Conservation (phyloP, 2,113 vertebrate genomes). For the Nymphicus hollandicus region DNA sequence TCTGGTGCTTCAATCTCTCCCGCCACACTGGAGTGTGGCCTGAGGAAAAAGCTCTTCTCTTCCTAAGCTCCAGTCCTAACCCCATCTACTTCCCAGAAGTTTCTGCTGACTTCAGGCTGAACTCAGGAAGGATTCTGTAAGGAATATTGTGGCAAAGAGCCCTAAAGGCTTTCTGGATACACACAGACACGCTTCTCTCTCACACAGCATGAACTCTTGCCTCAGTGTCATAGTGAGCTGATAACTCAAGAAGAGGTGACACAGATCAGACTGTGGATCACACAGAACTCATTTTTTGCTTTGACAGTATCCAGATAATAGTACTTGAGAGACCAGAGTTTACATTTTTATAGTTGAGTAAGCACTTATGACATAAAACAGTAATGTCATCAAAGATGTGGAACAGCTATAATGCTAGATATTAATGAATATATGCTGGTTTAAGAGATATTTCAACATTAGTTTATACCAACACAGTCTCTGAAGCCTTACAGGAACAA, state of each 20-base stretch:
- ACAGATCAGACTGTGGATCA: background rate
- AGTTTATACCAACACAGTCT: background rate
- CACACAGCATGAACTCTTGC: background rate
- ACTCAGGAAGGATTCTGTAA: background rate
- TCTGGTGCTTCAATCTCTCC: background rate
- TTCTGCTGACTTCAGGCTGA: background rate
- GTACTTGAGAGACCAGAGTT: background rate
- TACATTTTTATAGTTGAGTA: background rate
- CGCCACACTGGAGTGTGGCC: background rate
- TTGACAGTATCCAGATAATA: background rate
- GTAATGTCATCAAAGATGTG: constrained; percentile 1
- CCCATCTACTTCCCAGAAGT: background rate
- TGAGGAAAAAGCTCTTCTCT: background rate
- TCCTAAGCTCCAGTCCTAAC: background rate
- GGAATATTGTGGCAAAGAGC: background rate
- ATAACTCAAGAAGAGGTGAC: background rate
- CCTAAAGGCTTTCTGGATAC: background rate
- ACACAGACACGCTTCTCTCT: background rate
- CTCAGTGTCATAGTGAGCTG: background rate
- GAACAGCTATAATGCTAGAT: background rate
- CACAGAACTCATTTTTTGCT: background rate
- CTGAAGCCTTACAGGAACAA: background rate
- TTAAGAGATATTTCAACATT: constrained; percentile 26
- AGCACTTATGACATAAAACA: constrained; percentile 32
- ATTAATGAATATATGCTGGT: background rate